phyloP scores from a whole-genome alignment of 2,113 vertebrate genomes.

The Nymphicus hollandicus region DNA sequence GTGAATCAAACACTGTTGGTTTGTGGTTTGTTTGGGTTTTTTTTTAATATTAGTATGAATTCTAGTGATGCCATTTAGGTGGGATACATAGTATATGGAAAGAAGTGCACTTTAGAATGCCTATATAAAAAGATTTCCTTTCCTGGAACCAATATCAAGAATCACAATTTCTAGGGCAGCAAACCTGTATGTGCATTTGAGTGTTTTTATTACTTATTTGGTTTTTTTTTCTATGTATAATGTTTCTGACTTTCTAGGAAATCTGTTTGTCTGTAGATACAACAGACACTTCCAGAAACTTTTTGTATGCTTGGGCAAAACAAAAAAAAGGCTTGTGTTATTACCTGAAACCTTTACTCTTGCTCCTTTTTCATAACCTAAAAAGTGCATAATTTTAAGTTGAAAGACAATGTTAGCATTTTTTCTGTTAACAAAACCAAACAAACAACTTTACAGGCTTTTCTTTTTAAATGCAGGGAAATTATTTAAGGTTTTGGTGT shows the following conservation, averaged over 20 bases:
- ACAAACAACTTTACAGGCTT: neutral
- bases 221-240: neutral
- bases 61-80: neutral
- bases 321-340: neutral
- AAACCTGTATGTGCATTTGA: neutral
- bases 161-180: neutral
- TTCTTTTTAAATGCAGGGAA: neutral
- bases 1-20: neutral
- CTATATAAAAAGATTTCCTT: neutral
- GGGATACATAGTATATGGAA: accelerated
- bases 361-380: neutral
- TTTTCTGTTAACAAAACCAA: neutral
- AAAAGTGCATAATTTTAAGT: neutral
- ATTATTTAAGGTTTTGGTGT: neutral
- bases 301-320: neutral
- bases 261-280: neutral
- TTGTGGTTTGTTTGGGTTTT: neutral
- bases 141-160: neutral
- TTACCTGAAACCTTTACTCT: neutral
- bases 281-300: neutral
- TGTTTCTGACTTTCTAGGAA: neutral
- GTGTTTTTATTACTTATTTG: neutral
- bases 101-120: neutral
- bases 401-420: neutral
- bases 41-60: neutral